phyloP scores from a whole-genome alignment of 1,140 invertebrate species.

The Condylostylus longicornis region DNA sequence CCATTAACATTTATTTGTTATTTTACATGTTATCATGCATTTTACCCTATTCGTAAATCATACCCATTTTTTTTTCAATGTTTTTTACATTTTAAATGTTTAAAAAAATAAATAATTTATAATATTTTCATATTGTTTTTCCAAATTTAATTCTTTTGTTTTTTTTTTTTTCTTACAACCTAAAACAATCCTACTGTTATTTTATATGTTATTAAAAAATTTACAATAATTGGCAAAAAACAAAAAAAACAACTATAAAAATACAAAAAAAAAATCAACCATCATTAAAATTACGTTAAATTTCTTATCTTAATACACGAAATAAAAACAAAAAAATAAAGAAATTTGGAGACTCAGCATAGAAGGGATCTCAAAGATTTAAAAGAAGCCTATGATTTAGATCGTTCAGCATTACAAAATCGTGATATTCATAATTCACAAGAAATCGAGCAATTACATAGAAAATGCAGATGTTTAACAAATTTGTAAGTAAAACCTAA shows the following conservation, averaged over 20 bases:
- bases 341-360: slow-evolving; percentile 26
- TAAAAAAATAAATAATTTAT: neutral
- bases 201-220: no score
- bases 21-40: no score
- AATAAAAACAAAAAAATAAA: slow-evolving; percentile 8
- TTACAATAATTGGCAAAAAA: slow-evolving; percentile 4
- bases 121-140: neutral
- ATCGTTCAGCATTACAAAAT: slow-evolving; percentile 26
- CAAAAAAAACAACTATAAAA: slow-evolving; percentile 8
- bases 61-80: neutral
- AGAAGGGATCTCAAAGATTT: slow-evolving; percentile 29
- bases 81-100: neutral
- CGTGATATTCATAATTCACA: slow-evolving; percentile 32
- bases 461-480: slow-evolving; percentile 36
- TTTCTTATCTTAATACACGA: neutral
- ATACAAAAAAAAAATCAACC: neutral
- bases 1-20: no score
- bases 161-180: slow-evolving; percentile 11
- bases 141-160: neutral
- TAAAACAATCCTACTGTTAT: no score
- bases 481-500: slow-evolving; percentile 39
- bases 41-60: no score
- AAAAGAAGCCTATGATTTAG: slow-evolving; percentile 27
- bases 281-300: neutral
- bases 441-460: slow-evolving; percentile 36